These are phyloP conservation scores for Galbula dea DNA, from an alignment of 2,113 vertebrate species.

Conservation along the genomic window DNA sequence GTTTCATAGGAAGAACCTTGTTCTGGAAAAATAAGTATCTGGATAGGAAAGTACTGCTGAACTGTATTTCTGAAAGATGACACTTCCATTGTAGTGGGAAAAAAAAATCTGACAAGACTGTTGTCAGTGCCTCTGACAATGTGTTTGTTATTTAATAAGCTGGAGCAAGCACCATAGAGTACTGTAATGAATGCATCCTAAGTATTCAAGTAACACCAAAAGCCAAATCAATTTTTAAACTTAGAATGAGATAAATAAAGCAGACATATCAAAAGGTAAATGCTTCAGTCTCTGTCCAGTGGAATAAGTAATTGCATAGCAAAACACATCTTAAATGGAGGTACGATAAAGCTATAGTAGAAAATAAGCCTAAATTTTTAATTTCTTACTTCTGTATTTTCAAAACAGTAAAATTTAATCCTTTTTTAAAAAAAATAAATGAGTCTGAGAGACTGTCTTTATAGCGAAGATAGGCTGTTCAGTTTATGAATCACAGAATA, in stretches of 20 bases:
- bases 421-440: not conserved
- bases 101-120: not conserved
- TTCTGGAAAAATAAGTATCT: constrained; percentile 15
- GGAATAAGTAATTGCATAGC: constrained; percentile 49
- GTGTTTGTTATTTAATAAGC: not conserved
- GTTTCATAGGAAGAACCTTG: constrained; percentile 36
- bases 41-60: constrained; percentile 23
- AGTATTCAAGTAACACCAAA: constrained; percentile 30
- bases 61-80: not conserved
- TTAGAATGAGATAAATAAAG: not conserved
- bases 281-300: not conserved
- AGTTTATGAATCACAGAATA: not conserved
- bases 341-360: not conserved
- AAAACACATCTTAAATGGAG: not conserved
- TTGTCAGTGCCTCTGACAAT: not conserved
- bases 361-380: fast-evolving
- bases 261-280: not conserved
- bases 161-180: not conserved
- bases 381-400: not conserved
- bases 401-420: not conserved
- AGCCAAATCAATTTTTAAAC: not conserved
- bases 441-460: not conserved
- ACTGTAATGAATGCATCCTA: not conserved
- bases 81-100: not conserved
- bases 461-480: not conserved